Evolutionary conservation across 2,797 vertebrate species (phyloP).

Genomic region (Hoplostethus atlanticus): DNA sequence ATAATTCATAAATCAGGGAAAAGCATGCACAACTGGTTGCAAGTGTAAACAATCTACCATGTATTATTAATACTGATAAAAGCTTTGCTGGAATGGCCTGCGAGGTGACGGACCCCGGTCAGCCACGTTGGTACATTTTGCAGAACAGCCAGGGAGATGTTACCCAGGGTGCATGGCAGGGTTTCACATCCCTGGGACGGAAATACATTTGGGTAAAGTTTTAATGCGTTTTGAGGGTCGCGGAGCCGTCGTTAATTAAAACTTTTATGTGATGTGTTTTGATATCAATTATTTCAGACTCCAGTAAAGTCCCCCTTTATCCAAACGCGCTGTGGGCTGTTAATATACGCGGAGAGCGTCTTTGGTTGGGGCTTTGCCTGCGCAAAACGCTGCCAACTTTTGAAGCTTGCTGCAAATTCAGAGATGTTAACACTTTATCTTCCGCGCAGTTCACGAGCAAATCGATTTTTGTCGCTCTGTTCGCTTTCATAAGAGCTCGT

Average conservation of each 20-base stretch:
- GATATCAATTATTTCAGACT: slow-evolving; percentile 74
- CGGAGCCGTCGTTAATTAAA: slow-evolving; percentile 76
- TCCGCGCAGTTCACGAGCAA: slow-evolving; percentile 34
- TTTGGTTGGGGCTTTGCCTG: slow-evolving; percentile 15
- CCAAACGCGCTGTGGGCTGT: slow-evolving; percentile 67
- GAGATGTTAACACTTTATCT: slow-evolving; percentile 57
- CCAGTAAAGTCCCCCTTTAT: slow-evolving; percentile 62
- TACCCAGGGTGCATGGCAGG: slow-evolving; percentile 36
- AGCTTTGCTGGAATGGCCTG: slow-evolving; percentile 77
- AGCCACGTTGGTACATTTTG: slow-evolving; percentile 61
- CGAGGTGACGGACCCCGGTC: slow-evolving; percentile 58
- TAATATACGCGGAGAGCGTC: slow-evolving; percentile 46
- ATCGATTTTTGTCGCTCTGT: slow-evolving; percentile 19
- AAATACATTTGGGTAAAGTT: slow-evolving; percentile 77
- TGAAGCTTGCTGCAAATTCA: slow-evolving; percentile 57
- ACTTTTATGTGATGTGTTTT: slow-evolving; percentile 74
- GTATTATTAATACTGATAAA: slow-evolving; percentile 81
- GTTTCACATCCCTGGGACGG: slow-evolving; percentile 53
- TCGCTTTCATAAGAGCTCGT: slow-evolving; percentile 44
- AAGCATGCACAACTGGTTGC: slow-evolving; percentile 56
- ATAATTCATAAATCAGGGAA: slow-evolving; percentile 74
- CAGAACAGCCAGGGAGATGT: slow-evolving; percentile 60
- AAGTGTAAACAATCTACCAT: slow-evolving; percentile 72
- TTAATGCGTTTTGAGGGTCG: slow-evolving; percentile 72
- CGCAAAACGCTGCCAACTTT: slow-evolving; percentile 63